These are phyloP conservation scores for Pseudomugil gertrudae DNA, from an alignment of 2,797 vertebrate species.

Conservation along the genomic window DNA sequence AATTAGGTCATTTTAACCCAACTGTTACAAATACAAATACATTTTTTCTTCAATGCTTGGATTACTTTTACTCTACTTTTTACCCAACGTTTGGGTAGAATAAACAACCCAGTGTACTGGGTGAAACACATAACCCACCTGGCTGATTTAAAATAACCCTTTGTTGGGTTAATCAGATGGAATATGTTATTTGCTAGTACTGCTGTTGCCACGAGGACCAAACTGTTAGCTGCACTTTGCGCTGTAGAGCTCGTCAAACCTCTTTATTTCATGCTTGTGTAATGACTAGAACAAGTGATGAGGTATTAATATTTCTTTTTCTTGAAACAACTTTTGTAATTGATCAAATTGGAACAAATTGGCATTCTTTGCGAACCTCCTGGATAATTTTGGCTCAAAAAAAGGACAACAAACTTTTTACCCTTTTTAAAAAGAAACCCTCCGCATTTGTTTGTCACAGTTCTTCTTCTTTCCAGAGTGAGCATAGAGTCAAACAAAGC, in stretches of 20 bases:
- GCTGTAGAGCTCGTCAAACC: conserved; percentile 22
- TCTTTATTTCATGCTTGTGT: conserved; percentile 31
- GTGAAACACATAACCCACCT: no score
- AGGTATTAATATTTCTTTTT: background rate
- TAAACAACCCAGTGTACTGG: no score
- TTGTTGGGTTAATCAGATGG: no score
- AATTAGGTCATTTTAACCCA: no score
- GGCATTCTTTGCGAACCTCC: background rate
- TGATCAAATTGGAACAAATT: conserved; percentile 31
- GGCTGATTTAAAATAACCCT: no score
- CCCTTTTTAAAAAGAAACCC: conserved; percentile 1
- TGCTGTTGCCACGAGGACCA: no score
- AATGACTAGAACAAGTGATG: conserved; percentile 14
- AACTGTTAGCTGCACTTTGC: no score
- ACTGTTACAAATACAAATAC: no score
- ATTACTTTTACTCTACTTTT: no score
- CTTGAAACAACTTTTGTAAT: background rate
- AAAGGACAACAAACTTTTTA: background rate
- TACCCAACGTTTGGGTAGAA: no score
- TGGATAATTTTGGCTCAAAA: conserved; percentile 2
- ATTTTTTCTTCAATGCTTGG: no score
- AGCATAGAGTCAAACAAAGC: conserved; percentile 34
- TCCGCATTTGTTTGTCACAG: background rate
- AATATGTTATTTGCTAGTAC: no score
- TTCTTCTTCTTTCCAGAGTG: background rate